Base-by-base conservation (phyloP, 2,113 vertebrate species). In the Pholis gunnellus region DNA sequence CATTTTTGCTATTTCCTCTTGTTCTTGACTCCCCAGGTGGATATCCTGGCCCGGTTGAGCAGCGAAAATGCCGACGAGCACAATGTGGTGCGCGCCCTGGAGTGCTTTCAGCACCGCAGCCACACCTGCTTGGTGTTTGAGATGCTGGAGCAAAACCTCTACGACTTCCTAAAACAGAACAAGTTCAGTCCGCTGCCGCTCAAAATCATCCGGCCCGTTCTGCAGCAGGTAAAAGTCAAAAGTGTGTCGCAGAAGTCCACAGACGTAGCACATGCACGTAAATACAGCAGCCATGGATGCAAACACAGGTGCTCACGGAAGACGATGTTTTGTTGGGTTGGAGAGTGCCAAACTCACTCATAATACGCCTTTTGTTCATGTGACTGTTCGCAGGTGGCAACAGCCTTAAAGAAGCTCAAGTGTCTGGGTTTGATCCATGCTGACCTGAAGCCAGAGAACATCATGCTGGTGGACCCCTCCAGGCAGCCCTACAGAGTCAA, bases 381-480 rank as follows among this genome's bases (percentile, higher is more conserved):
- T 54, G 25, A 22, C 29, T 69, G 6, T 40, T 52, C 72, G 1
- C 60, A 94, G 95, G 98, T 99, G 93, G 97, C 97, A 88, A 99
- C 95, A 87, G 98, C 98, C 86, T 96, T 99, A 93, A 97, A 97
- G 94, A 99, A 99, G 95, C 94, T 99, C 15, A 99, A 99, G 95
- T 97, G 96, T 95, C 93, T 99, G 90, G 98, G 98, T 91, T 96
- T 99, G 95, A 99, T 99, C 91, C 98, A 99, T 56, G 98, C 98
- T 70, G 98, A 99, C 95, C 97, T 99, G 93, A 99, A 99, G 93
- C 98, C 98, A 34, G 98, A 99, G 94, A 99, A 99, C 94, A 99
- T 99, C 95, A 99, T 99, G 98, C 95, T 99, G 95, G 97, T 99
- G 91, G 98, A 99, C 94, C 98, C 98, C n/a, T 88, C 96, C 87